Percentiles rank a stretch among this genome's conserved stretches.
These are phyloP conservation scores for Drosophila prostipennis DNA, from an alignment of 2,888 invertebrate genomes.

Conservation along the genomic window DNA sequence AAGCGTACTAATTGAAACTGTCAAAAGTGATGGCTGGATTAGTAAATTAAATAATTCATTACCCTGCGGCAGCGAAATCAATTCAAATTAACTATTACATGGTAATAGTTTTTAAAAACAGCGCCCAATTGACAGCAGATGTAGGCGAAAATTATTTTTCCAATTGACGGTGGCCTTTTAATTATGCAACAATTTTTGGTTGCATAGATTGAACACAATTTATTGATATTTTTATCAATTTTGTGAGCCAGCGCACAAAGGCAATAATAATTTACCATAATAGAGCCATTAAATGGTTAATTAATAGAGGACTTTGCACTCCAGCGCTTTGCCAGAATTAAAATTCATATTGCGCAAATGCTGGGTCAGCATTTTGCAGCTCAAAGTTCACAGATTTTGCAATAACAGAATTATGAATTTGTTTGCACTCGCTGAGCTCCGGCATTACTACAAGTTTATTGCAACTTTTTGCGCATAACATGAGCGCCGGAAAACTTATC, in stretches of 20 bases:
- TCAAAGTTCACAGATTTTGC: conserved; percentile 56
- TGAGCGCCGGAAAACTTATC: conserved; percentile 56
- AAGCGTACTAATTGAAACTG: conserved; percentile 69
- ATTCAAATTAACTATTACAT: conserved; percentile 59
- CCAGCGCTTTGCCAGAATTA: conserved; percentile 19
- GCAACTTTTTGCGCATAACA: conserved; percentile 13
- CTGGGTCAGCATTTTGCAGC: conserved; percentile 16
- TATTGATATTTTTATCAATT: conserved; percentile 1
- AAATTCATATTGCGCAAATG: neutral
- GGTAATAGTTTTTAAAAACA: conserved; percentile 17
- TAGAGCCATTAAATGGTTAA: conserved; percentile 26
- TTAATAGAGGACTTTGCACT: conserved; percentile 9
- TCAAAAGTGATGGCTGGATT: conserved; percentile 58
- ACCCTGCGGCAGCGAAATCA: conserved; percentile 49
- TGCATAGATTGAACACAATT: neutral
- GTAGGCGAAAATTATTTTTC: neutral
- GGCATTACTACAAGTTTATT: conserved; percentile 51
- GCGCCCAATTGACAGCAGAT: conserved; percentile 28
- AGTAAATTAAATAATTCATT: conserved; percentile 60
- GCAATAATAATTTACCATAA: conserved; percentile 7
- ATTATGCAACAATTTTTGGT: conserved; percentile 10
- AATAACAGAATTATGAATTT: conserved; percentile 70
- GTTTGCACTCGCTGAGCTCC: conserved; percentile 5
- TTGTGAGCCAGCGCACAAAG: conserved; percentile 30
- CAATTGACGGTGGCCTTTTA: conserved; percentile 9